A percentile compares a stretch with the other conserved stretches of the same genome.
Conservation (phyloP, 2,888 invertebrate species). For the Heliconius sara region DNA sequence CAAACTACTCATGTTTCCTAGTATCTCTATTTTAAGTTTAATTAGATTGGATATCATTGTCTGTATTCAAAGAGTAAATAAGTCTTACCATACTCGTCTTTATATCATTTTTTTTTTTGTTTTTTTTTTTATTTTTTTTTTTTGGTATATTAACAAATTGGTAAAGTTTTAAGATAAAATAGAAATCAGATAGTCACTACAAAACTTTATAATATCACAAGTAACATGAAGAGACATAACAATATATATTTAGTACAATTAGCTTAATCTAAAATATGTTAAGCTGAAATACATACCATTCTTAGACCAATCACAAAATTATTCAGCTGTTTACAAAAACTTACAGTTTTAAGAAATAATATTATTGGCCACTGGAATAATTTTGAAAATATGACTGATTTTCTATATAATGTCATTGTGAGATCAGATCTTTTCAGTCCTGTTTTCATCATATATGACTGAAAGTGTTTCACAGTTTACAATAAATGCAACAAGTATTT, state of each 20-base stretch:
- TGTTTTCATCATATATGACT: constrained; percentile 2
- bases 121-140: constrained; percentile 3
- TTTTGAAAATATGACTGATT: not conserved
- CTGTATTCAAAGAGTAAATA: constrained; percentile 20
- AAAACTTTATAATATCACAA: constrained; percentile 18
- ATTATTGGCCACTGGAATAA: constrained; percentile 21
- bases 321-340: not conserved
- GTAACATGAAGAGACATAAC: constrained; percentile 14
- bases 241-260: constrained; percentile 16
- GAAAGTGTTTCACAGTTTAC: constrained; percentile 19
- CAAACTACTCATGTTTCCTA: constrained; percentile 23
- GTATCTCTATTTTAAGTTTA: constrained; percentile 25
- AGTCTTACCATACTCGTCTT: constrained; percentile 31
- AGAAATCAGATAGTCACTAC: constrained; percentile 22
- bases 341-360: not conserved
- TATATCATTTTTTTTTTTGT: constrained; percentile 26
- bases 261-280: not conserved
- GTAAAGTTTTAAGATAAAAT: constrained; percentile 30
- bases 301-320: not conserved
- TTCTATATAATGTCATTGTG: constrained; percentile 10
- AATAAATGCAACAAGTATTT: constrained; percentile 36
- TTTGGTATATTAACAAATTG: constrained; percentile 27
- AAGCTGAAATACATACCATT: not conserved
- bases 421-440: constrained; percentile 37
- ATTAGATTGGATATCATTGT: constrained; percentile 28